Base-by-base conservation (phyloP, 2,888 invertebrate genomes). In the Eremobia ochroleuca region DNA sequence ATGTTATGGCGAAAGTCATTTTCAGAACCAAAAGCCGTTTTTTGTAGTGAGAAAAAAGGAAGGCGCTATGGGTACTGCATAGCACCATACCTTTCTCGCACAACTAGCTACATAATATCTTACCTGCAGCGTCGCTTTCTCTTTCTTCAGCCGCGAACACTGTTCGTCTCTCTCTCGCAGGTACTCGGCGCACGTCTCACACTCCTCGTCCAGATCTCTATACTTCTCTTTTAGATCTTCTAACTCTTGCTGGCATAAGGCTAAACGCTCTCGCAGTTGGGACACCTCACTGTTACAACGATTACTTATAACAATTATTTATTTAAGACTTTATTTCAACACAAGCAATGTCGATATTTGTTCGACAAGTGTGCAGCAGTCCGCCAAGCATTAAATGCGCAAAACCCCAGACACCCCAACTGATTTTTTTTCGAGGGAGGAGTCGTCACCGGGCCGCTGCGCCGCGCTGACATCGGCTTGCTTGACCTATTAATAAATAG, bases 121-220 rank as follows among this genome's bases (percentile, higher is more conserved):
- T 65, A 97, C 97, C 93, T 96, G 92, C 52, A 97, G 87, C 3
- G 91, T 88, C 0, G 75, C 69, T 37, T 95, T 96, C 55, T 97
- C 94, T 34, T 86, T 90, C 84, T 90, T 94, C 1, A 97, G 88
- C 34, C 88, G 84, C 28, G 70, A 55, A 83, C 96, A 95, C 81
- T 94, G 94, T n/a, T 91, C 92, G 76, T 96, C 96, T 64, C 94
- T 90, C 77, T 97, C 96, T 0, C 89, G 90, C 80, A 95, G 85
- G 86, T 95, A 96, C 82, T 94, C 90, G 0, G 94, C 93, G 83
- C 95, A 97, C 0, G 90, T 95, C 65, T 97, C 97, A 81, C 97
- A 96, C 84, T 97, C 97, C 1, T 96, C 95, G 58, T 95, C 95
- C 55, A 97, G 77, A 52, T 97, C 97, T 25, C 91, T 91, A 86